Evolutionary conservation across 1,140 invertebrate species (phyloP), one percentile per base, ranked within the genome.

Genomic region (Zaprionus gabonicus): DNA sequence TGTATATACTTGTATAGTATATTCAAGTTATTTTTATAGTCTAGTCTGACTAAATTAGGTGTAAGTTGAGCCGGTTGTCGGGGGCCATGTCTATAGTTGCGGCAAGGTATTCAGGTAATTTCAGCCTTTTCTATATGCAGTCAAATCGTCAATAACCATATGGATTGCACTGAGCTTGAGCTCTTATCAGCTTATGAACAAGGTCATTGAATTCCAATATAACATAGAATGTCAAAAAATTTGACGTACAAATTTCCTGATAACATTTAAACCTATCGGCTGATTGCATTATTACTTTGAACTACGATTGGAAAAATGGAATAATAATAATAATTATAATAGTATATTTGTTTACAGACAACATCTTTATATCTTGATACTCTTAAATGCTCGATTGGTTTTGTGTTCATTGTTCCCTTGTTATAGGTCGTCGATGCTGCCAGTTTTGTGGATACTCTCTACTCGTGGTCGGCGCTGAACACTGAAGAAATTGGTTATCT

Each of bases 381-480:
- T 23, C 23, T 23, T 23, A 2, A 2, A 23, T 23, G 2, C 23
- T 23, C 23, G 23, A 23, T 23, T 23, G 23, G 23, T 23, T 23
- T 23, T 1, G 23, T 23, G 23, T 23, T 23, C 23, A 23, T 23
- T 23, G n/a, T 58, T 49, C 4, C 57, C 4, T 3, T 49, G 31
- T 63, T 57, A 0, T 20, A 92, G 91, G 91, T 81, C 10, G 55
- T 93, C 34, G 92, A 93, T 55, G 79, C 77, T 6, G 92, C 85
- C 2, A 67, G 63, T 0, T 93, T 82, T 17, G 83, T 93, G 49
- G 92, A 93, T 25, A 93, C 92, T 10, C 63, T 93, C n/a, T 93
- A 93, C 62, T 78, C 85, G 0, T 93, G 92, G 92, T 88, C 91
- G 4, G 91, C 92, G 7, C 82, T 93, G 31, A 93, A 93, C 53